Evolutionary conservation across 2,888 invertebrate species (phyloP), one percentile per base, ranked within the genome.

Genomic region (Calliphora vomitoria): DNA sequence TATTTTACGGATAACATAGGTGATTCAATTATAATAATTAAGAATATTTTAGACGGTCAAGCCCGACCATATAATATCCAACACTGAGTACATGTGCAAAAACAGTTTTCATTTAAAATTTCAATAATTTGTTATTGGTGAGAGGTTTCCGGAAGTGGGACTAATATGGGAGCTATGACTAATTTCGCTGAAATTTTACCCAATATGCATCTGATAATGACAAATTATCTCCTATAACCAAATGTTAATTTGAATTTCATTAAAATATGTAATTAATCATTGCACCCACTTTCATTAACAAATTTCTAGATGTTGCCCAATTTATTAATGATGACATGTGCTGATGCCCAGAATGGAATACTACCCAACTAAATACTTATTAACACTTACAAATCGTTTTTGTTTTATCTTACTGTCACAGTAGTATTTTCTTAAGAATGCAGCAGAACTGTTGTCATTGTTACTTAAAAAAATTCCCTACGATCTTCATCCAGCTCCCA

Each of bases 361-460:
- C 72, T 62, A 78, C 62, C 53, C 79, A 69, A 60, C 66, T 18
- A 79, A 55, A 58, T 79, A 68, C 66, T 71, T 25, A 81, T 62
- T 81, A 72, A 64, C 72, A 81, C 31, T 72, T 64, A 55, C 31
- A 53, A 82, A 86, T 69, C 62, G 69, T 79, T 78, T 41, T n/a
- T 18, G 55, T 85, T 80, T 75, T 35, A 13, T 62, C 15, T 50
- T 47, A 41, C 38, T 10, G 75, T 68, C 74, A 76, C 60, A 62
- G 41, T 78, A 50, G 50, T 87, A 79, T 87, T 85, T 85, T 69
- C 62, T 87, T 85, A 71, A 82, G 69, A 74, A 74, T 68, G 62
- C 72, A 74, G 75, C 71, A 18, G 60, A 84, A 68, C 25, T 66
- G 18, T 64, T 74, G 60, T 62, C 60, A 69, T 78, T 72, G 25